A percentile compares a stretch with the other conserved stretches of the same genome.
These are phyloP conservation scores for Lerista edwardsae DNA, from an alignment of 2,797 vertebrate genomes.

Conservation along the genomic window DNA sequence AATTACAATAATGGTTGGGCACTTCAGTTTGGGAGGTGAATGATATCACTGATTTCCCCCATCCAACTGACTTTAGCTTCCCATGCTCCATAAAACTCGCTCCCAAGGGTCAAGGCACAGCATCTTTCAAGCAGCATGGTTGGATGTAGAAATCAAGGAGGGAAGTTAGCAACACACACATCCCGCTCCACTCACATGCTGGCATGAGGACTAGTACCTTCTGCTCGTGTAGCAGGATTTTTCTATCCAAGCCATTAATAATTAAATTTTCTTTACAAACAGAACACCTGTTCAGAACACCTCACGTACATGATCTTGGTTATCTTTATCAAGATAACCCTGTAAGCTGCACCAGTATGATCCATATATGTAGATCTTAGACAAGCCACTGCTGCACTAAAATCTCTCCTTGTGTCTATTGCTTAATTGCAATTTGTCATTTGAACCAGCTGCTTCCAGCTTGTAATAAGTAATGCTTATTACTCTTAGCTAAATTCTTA, in stretches of 20 bases:
- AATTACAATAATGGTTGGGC: conserved; percentile 41
- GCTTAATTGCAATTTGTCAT: background rate
- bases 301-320: too few species aligned
- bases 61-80: background rate
- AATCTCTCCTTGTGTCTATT: background rate
- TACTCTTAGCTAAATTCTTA: background rate
- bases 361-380: too few species aligned
- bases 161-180: too few species aligned
- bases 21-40: background rate
- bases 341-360: too few species aligned
- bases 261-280: background rate
- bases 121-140: background rate
- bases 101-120: background rate
- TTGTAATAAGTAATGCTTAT: background rate
- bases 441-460: background rate
- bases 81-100: background rate
- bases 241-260: background rate
- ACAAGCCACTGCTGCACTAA: background rate
- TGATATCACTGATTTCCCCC: background rate
- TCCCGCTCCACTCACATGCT: background rate
- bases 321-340: too few species aligned
- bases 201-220: background rate
- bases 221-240: background rate
- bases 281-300: too few species aligned
- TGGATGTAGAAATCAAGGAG: too few species aligned